These are phyloP conservation scores for Homalodisca vitripennis DNA, from an alignment of 1,140 invertebrate genomes.

Conservation along the genomic window DNA sequence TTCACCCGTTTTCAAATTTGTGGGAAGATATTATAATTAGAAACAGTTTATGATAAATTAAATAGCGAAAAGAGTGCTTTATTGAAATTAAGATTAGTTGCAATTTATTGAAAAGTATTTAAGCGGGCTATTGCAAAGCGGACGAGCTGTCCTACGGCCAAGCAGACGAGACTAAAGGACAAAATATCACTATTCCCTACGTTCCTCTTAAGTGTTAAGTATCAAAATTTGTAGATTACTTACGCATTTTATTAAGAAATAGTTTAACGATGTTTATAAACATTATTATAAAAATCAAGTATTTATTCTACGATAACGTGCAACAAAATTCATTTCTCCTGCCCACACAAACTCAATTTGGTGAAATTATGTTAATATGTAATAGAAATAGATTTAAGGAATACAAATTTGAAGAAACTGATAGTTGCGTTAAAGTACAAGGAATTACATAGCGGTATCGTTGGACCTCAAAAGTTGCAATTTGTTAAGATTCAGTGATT, in stretches of 20 bases:
- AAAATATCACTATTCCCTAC: constrained; percentile 13
- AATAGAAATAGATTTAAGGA: too few relatives aligned
- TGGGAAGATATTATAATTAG: constrained; percentile 13
- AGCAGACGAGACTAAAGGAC: not conserved
- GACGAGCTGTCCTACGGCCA: not conserved
- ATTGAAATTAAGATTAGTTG: constrained; percentile 16
- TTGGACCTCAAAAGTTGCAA: too few relatives aligned
- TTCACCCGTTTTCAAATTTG: constrained; percentile 14
- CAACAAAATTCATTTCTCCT: not conserved
- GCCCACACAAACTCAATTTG: not conserved
- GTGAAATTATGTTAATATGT: too few relatives aligned
- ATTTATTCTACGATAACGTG: constrained; percentile 16
- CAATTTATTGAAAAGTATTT: constrained; percentile 12
- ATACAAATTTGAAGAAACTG: too few relatives aligned
- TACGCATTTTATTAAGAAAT: constrained; percentile 13
- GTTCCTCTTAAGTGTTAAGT: not conserved
- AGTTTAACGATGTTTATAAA: constrained; percentile 4
- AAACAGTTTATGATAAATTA: constrained; percentile 23
- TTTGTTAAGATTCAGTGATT: too few relatives aligned
- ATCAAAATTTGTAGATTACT: constrained; percentile 25
- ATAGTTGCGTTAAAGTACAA: too few relatives aligned
- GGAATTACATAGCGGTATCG: too few relatives aligned
- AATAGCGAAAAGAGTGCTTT: constrained; percentile 20
- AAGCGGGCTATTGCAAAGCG: constrained; percentile 17
- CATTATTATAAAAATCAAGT: constrained; percentile 1